Evolutionary conservation across 2,797 vertebrate species (phyloP).

Genomic region (Lutjanus argentimaculatus): DNA sequence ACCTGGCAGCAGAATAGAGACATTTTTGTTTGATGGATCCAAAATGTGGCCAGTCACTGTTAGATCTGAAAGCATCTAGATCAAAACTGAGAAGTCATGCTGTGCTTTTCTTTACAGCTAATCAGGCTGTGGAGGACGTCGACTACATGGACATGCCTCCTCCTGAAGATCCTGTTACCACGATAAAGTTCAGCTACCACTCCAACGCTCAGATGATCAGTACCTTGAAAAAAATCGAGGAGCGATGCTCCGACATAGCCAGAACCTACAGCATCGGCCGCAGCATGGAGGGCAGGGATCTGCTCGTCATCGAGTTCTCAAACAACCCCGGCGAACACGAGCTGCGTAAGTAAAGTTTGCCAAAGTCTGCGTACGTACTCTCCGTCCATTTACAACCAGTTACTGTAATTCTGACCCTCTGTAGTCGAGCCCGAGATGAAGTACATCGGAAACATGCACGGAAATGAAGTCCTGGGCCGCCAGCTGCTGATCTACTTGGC

Average conservation of each 20-base stretch:
- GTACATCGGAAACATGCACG: conserved; percentile 95
- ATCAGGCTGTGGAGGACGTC: conserved; percentile 33
- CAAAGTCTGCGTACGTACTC: background rate
- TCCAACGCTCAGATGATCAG: conserved; percentile 90
- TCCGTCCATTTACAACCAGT: background rate
- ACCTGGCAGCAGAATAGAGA: conserved; percentile 38
- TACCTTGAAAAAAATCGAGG: conserved; percentile 87
- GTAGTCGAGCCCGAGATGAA: conserved; percentile 96
- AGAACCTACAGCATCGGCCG: conserved; percentile 95
- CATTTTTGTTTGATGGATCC: conserved; percentile 14
- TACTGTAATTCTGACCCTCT: conserved; percentile 44
- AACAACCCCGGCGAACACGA: conserved; percentile 93
- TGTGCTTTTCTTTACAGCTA: conserved; percentile 36
- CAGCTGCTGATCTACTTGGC: conserved; percentile 94
- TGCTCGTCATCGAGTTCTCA: conserved; percentile 96
- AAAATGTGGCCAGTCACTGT: background rate
- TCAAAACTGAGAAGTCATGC: background rate
- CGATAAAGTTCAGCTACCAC: conserved; percentile 89
- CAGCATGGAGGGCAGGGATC: conserved; percentile 92
- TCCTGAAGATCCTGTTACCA: conserved; percentile 75
- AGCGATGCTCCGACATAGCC: conserved; percentile 89
- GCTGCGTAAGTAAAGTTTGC: conserved; percentile 85
- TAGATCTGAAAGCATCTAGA: background rate
- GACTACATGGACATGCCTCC: conserved; percentile 46
- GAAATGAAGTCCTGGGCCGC: conserved; percentile 95